These are phyloP conservation scores for Odontamblyopus rebecca DNA, from an alignment of 2,797 vertebrate genomes.

Conservation along the genomic window DNA sequence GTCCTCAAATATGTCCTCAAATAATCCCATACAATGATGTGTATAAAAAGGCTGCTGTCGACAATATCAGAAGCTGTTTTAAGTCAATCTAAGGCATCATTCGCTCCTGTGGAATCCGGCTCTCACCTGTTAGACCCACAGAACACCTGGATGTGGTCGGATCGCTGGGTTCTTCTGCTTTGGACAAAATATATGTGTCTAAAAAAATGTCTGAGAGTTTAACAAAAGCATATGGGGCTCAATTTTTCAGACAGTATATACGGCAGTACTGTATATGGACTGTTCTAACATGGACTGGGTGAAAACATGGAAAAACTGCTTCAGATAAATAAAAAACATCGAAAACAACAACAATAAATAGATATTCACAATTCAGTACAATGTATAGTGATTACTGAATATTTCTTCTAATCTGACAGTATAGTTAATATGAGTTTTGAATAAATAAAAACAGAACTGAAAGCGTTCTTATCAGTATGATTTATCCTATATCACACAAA, in stretches of 20 bases:
- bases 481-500: too few species aligned
- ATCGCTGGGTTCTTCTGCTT: slow-evolving; percentile 35
- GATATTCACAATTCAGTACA: too few species aligned
- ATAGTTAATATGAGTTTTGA: too few species aligned
- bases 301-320: background rate
- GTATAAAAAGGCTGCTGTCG: slow-evolving; percentile 31
- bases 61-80: slow-evolving; percentile 10
- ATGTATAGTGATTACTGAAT: too few species aligned
- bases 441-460: too few species aligned
- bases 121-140: slow-evolving; percentile 22
- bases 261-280: background rate
- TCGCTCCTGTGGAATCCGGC: slow-evolving; percentile 21
- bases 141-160: slow-evolving; percentile 52
- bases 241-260: background rate
- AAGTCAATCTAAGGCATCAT: too few species aligned
- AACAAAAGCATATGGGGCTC: slow-evolving; percentile 38
- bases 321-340: too few species aligned
- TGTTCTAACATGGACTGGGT: background rate
- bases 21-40: slow-evolving; percentile 9
- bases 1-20: slow-evolving; percentile 21
- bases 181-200: slow-evolving; percentile 22
- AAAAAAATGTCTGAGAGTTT: slow-evolving; percentile 15
- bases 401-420: too few species aligned
- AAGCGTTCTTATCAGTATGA: too few species aligned
- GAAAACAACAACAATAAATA: too few species aligned